Percentiles rank a stretch among this genome's conserved stretches.
Evolutionary conservation across 2,113 vertebrate genomes (phyloP).

Genomic region (Callipepla californica): DNA sequence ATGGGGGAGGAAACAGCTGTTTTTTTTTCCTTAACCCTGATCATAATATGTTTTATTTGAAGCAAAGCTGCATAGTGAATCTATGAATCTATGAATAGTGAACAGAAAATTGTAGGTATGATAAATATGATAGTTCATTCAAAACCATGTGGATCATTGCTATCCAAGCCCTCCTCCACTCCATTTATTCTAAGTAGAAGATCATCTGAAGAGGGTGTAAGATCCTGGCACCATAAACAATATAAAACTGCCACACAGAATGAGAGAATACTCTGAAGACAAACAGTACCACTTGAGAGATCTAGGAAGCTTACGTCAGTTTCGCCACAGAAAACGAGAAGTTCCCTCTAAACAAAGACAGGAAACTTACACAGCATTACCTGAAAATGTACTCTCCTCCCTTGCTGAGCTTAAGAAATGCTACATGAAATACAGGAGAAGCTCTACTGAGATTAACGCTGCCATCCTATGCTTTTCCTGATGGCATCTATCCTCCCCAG

Average conservation of each 20-base stretch:
- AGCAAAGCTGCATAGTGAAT: slow-evolving; percentile 48
- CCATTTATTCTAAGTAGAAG: slow-evolving; percentile 7
- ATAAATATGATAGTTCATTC: slow-evolving; percentile 19
- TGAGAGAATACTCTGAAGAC: not conserved
- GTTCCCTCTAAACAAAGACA: not conserved
- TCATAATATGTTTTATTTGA: slow-evolving; percentile 56
- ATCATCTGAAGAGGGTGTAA: slow-evolving; percentile 21
- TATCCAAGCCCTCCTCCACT: slow-evolving; percentile 19
- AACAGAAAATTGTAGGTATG: slow-evolving; percentile 58
- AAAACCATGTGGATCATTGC: not conserved
- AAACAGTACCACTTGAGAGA: not conserved
- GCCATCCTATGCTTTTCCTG: not conserved
- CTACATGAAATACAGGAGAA: not conserved
- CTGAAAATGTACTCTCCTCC: not conserved
- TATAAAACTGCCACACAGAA: not conserved
- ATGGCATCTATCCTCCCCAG: slow-evolving; percentile 30
- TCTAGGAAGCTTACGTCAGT: not conserved
- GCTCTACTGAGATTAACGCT: not conserved
- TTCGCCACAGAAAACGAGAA: not conserved
- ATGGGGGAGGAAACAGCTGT: not conserved
- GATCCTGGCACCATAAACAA: slow-evolving; percentile 12
- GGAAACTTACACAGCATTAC: not conserved
- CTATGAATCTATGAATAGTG: not conserved
- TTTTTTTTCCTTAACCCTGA: slow-evolving; percentile 48
- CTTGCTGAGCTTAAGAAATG: not conserved